Base-by-base conservation (phyloP, 1,140 invertebrate species). In the Chelonus insularis region DNA sequence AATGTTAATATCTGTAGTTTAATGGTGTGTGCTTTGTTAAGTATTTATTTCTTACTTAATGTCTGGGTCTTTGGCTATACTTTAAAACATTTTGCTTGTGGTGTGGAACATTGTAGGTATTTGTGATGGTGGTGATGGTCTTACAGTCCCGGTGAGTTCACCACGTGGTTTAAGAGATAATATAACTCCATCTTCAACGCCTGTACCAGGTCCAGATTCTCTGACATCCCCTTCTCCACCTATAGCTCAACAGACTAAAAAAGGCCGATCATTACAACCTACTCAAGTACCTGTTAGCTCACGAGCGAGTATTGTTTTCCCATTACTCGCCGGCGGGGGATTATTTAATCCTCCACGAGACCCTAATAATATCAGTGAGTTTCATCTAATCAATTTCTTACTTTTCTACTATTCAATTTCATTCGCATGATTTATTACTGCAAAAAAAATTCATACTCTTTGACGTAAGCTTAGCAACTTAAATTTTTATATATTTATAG, bases 231-330 rank as follows among this genome's bases (percentile, higher is more conserved):
- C 79, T 57, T 79, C 75, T 70, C 73, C 77, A 64, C 78, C 76
- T 60, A 67, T 75, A 70, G 71, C 70, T 34, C 58, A 64, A 60
- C 29, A 14, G 67, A 58, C 8, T 57, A 79, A 76, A 67, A 73
- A 70, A 69, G 78, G 81, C 71, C 85, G 84, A 68, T 82, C 82
- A 36, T 72, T 88, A 51, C 84, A 86, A 62, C 88, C 86, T 12
- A 85, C 84, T 34, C 85, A 89, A 71, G 86, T 85, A 57, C 88
- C 88, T 55, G 84, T 86, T 66, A 89, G 86, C 76, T 88, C 87
- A 65, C 83, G 88, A 67, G 88, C 88, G 60, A 91, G 89, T 80
- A 88, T 91, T 59, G 88, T 90, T 65, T 89, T 92, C 77, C 90
- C 90, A 4, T 81, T 91, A 63, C 83, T 89, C 67, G 81, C 75